Base-by-base conservation (phyloP, 1,140 invertebrate genomes). In the Pteromalus puparum region DNA sequence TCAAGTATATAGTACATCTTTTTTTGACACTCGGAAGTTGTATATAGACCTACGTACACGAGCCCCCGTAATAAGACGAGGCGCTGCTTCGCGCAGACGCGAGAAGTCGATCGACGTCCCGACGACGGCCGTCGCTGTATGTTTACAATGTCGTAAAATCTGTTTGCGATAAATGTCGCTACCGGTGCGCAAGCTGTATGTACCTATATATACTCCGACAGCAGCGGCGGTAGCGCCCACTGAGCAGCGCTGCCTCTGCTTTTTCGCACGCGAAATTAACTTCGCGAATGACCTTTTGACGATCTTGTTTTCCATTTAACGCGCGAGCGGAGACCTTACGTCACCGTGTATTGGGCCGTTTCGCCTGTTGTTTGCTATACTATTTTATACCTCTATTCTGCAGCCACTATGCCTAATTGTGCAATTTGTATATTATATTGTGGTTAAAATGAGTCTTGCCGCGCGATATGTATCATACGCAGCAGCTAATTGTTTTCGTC, bases 71-170 rank as follows among this genome's bases (percentile, higher is more conserved):
- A 9, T 9, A 42, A 42, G 38, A 42, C 68, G n/a, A 28, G n/a
- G 68, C 21, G 68, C n/a, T 70, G n/a, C 30, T 34, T 0, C 30
- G 70, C 70, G 12, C 70, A 73, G 26, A 73, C 30, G 70, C 30
- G 26, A 18, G 3, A 73, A 34, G 26, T 30, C 26, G 42, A 46
- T 46, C 42, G n/a, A 42, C 18, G 73, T n/a, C 42, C 12, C 15
- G 2, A 48, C 38, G 21, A 38, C 38, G 67, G 30, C 10, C 30
- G 1, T 53, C 26, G 67, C 21, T 13, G 38, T 67, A 68, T 76
- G 61, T 68, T 82, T 68, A 48, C 53, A 68, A 24, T 82, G 34
- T 48, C 72, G 61, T 68, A 76, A 76, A 82, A 75, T 67, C 53
- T 67, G 72, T 75, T 76, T 76, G 72, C 26, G 21, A 76, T 82